Evolutionary conservation across 2,888 invertebrate genomes (phyloP).

Genomic region (Anoplius nigerrimus): DNA sequence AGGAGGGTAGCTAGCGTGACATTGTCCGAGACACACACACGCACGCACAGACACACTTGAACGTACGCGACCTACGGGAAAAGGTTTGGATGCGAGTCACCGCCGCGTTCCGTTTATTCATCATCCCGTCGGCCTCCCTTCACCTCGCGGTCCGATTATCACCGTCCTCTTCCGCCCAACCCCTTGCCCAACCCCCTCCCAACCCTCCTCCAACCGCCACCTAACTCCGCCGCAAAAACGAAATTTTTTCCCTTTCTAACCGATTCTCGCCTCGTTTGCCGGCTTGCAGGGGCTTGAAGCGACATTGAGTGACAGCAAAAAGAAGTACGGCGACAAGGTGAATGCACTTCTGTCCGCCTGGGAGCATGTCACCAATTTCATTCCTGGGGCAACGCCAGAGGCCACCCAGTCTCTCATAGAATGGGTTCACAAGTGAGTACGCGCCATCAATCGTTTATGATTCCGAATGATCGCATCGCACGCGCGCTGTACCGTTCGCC

Average conservation of each 20-base stretch:
- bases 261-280: conserved; percentile 23
- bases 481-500: conserved; percentile 6
- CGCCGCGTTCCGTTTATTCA: not conserved
- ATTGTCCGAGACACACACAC: too few relatives aligned
- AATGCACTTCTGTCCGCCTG: conserved; percentile 75
- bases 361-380: conserved; percentile 75
- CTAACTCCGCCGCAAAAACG: conserved; percentile 4
- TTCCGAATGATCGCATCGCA: too few relatives aligned
- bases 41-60: too few relatives aligned
- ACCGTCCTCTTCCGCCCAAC: not conserved
- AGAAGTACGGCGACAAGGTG: conserved; percentile 75
- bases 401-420: conserved; percentile 73
- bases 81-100: too few relatives aligned
- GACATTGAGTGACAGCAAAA: conserved; percentile 75
- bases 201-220: not conserved
- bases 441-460: conserved; percentile 22
- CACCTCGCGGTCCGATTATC: conserved; percentile 2
- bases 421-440: conserved; percentile 74
- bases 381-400: conserved; percentile 72
- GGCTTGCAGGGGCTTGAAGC: conserved; percentile 74
- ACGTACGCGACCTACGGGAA: too few relatives aligned
- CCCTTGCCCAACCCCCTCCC: not conserved
- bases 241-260: too few relatives aligned
- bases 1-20: too few relatives aligned
- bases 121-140: not conserved